These are phyloP conservation scores for Biston stratarius DNA, from an alignment of 2,888 invertebrate species.

Conservation along the genomic window DNA sequence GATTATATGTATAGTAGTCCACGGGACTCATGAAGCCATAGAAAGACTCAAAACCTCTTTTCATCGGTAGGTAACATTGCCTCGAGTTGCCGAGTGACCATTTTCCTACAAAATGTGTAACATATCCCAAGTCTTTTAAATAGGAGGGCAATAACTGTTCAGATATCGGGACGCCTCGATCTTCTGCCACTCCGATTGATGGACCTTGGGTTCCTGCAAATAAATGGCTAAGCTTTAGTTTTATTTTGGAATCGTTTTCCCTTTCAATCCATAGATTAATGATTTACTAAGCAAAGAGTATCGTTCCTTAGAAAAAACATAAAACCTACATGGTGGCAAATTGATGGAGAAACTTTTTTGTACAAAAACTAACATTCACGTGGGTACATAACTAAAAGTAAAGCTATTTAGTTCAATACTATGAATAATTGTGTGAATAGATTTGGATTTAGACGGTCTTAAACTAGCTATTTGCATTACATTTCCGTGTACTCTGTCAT, in stretches of 20 bases:
- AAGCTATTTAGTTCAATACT: no score
- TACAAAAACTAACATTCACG: no score
- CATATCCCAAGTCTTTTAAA: slow-evolving; percentile 90
- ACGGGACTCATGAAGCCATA: slow-evolving; percentile 94
- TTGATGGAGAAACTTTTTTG: no score
- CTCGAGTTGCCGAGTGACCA: slow-evolving; percentile 94
- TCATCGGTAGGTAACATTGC: slow-evolving; percentile 89
- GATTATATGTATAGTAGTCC: slow-evolving; percentile 90
- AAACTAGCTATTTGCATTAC: no score
- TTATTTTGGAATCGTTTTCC: background rate
- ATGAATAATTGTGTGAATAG: no score
- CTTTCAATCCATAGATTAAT: no score
- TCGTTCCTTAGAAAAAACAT: no score
- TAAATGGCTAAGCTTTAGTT: slow-evolving; percentile 8
- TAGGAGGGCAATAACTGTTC: slow-evolving; percentile 90
- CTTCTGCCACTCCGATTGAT: slow-evolving; percentile 82
- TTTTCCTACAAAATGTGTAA: slow-evolving; percentile 93
- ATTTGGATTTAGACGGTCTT: no score
- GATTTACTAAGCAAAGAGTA: no score
- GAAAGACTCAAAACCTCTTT: slow-evolving; percentile 92
- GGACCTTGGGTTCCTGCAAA: slow-evolving; percentile 58
- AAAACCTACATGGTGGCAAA: no score
- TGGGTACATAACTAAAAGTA: no score
- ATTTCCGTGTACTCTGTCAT: no score
- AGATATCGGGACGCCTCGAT: slow-evolving; percentile 89